Conservation (phyloP, 2,888 invertebrate genomes). For the Glyphotaelius pellucidus region DNA sequence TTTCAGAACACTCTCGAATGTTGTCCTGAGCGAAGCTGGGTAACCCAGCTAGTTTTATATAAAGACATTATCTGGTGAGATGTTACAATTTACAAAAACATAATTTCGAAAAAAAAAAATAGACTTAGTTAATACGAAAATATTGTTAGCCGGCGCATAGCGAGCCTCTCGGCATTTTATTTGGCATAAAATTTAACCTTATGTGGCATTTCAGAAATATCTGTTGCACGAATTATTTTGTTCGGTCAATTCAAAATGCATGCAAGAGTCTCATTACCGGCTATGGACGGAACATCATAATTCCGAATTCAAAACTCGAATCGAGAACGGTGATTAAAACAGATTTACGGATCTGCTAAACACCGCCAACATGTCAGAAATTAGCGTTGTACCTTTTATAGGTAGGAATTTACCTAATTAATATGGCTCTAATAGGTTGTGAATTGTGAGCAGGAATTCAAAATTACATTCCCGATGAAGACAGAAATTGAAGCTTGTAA, state of each 20-base stretch:
- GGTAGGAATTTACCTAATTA: neutral
- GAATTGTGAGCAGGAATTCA: neutral
- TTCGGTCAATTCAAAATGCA: neutral
- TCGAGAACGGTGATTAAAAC: neutral
- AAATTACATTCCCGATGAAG: neutral
- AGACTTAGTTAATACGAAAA: too few species aligned
- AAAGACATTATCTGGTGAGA: too few species aligned
- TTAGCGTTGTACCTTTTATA: neutral
- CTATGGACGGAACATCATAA: neutral
- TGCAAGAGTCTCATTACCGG: neutral
- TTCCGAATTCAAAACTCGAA: conserved; percentile 2
- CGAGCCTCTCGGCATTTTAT: too few species aligned
- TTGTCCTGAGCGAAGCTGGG: too few species aligned
- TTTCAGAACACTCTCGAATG: too few species aligned
- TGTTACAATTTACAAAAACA: too few species aligned
- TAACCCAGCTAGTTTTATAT: too few species aligned
- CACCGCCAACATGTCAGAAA: neutral
- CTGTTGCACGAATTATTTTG: neutral
- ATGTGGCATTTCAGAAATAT: neutral
- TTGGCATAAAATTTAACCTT: neutral
- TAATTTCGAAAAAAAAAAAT: too few species aligned
- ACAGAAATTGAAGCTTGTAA: neutral
- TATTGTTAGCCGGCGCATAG: too few species aligned
- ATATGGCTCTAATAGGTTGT: neutral
- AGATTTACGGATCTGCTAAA: neutral